Conservation (phyloP, 2,113 vertebrate species). For the Myotis yumanensis region DNA sequence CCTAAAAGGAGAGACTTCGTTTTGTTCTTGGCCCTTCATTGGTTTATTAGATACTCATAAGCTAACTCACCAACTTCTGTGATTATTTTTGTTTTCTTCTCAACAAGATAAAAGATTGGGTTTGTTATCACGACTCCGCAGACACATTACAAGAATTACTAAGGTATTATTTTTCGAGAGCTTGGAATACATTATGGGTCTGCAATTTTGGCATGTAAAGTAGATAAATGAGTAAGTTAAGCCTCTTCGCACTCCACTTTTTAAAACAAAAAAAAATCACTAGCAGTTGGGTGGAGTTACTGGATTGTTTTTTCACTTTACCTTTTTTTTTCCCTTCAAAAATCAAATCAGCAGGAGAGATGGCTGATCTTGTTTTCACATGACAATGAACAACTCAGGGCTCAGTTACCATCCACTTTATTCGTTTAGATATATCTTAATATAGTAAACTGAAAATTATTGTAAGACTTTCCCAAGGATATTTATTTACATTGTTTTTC, state of each 20-base stretch:
- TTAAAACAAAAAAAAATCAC: not conserved
- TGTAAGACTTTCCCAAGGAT: not conserved
- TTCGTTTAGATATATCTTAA: not conserved
- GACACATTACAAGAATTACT: conserved; percentile 36
- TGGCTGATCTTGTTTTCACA: not conserved
- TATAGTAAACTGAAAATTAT: not conserved
- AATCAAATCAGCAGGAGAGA: conserved; percentile 21
- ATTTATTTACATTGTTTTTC: conserved; percentile 27
- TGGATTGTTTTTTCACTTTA: not conserved
- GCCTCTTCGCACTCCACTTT: not conserved
- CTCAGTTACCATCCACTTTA: not conserved
- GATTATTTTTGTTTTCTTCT: conserved; percentile 54
- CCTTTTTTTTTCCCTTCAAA: conserved; percentile 8
- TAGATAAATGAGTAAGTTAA: conserved; percentile 41
- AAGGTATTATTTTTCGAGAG: conserved; percentile 46
- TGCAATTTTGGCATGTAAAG: conserved; percentile 53
- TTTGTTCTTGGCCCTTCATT: not conserved
- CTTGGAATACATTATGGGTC: not conserved
- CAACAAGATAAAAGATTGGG: not conserved
- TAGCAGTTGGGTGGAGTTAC: not conserved
- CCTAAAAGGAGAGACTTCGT: conserved; percentile 62
- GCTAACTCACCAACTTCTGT: not conserved
- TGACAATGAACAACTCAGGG: not conserved
- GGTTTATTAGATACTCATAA: conserved; percentile 8
- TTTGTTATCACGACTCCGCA: conserved; percentile 8